Evolutionary conservation across 1,140 invertebrate genomes (phyloP).

Genomic region (Pararge aegeria): DNA sequence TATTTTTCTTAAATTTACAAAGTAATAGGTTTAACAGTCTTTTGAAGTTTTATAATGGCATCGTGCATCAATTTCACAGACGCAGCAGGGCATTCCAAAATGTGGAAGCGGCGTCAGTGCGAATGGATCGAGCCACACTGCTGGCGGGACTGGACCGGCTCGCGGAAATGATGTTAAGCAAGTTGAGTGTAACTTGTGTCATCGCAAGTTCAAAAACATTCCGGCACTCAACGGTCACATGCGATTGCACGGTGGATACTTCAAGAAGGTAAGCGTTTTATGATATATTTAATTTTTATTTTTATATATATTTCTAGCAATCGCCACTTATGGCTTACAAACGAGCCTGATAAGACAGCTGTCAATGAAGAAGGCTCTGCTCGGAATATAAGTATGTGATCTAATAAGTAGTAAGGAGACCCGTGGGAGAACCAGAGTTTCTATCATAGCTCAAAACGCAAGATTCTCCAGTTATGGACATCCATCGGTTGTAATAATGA

Average conservation of each 20-base stretch:
- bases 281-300: neutral
- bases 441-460: no score
- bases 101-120: conserved; percentile 39
- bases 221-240: conserved; percentile 98
- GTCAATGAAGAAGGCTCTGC: no score
- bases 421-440: no score
- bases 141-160: conserved; percentile 25
- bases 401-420: no score
- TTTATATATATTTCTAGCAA: neutral
- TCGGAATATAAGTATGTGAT: no score
- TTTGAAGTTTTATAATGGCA: conserved; percentile 64
- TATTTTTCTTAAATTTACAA: conserved; percentile 67
- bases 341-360: no score
- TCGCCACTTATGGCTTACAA: no score
- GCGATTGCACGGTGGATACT: conserved; percentile 97
- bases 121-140: conserved; percentile 34
- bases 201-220: conserved; percentile 97
- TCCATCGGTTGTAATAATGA: no score
- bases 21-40: conserved; percentile 68
- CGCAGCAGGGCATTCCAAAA: conserved; percentile 61
- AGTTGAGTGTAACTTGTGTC: conserved; percentile 96
- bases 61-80: conserved; percentile 57
- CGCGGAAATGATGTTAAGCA: conserved; percentile 82
- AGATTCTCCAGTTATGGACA: no score
- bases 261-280: conserved; percentile 88